Base-by-base conservation (phyloP, 2,797 vertebrate genomes). In the Cercopithecus petaurista region DNA sequence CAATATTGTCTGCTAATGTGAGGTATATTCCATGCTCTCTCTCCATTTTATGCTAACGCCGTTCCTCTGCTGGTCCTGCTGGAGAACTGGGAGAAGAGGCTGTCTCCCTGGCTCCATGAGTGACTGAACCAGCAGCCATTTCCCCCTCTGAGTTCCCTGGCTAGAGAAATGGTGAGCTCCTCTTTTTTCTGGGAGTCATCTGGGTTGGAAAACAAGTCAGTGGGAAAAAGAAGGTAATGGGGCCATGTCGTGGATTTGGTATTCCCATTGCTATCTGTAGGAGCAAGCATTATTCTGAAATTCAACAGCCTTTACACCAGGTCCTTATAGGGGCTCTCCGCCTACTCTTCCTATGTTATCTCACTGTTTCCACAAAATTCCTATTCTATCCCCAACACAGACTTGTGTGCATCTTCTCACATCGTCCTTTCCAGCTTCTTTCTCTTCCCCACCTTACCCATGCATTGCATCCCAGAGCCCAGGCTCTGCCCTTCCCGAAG, bases 1-100 rank as follows among this genome's bases (percentile, higher is more conserved):
- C 55, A 98, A 94, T 96, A 98, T 97, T 97, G 85, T 97, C 76
- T 98, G 94, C 83, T 98, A 96, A 97, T 97, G 83, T 85, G 79
- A 30, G 55, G 83, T 92, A 96, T 87, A 30, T 48, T 93, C 94
- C 41, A 64, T 79, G 67, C 57, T 96, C 83, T 96, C 55, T 81
- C 89, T 97, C 94, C 93, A 81, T 90, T 95, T 97, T 93, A 89
- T 36, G 86, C 36, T 46, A 93, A 96, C 33, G 41, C 88, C 52
- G 77, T 83, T 28, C 82, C 55, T 43, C n/a, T 17, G 41, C 80
- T 73, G 85, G n/a, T 81, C 59, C 72, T 30, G 72, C 41, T 39
- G 52, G 77, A 30, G 97, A 96, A 88, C 26, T 55, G 93, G 67
- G 46, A 95, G 90, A 89, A 82, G 72, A 95, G 19, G n/a, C 88